These are phyloP conservation scores for Halcyon chelicuti DNA, from an alignment of 2,797 vertebrate species.

Conservation along the genomic window DNA sequence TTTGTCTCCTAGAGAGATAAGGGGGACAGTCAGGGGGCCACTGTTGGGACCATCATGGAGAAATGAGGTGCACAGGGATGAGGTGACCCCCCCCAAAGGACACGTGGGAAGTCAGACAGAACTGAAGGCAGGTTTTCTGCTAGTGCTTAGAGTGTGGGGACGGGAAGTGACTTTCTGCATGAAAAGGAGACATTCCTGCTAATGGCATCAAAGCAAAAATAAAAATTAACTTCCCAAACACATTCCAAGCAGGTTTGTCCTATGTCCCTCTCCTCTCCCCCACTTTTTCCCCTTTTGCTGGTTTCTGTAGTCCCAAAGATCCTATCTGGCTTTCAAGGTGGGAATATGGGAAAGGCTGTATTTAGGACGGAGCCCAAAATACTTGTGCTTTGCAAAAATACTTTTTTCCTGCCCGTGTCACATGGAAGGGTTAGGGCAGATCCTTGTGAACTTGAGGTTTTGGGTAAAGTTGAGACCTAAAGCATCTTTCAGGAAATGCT, in stretches of 20 bases:
- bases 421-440: not conserved
- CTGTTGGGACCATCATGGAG: accelerated
- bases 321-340: not conserved
- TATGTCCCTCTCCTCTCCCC: not conserved
- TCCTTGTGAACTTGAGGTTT: not conserved
- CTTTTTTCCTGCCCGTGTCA: not conserved
- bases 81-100: not conserved
- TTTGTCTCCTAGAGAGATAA: not conserved
- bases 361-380: not conserved
- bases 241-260: not conserved
- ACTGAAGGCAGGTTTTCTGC: not conserved
- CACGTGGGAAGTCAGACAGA: not conserved
- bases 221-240: not conserved
- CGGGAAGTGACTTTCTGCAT: not conserved
- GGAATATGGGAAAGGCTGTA: not conserved
- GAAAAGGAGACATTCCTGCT: not conserved
- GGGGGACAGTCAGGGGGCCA: accelerated
- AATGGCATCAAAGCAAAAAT: not conserved
- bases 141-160: not conserved
- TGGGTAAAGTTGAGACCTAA: not conserved
- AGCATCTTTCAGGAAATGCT: not conserved
- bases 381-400: not conserved
- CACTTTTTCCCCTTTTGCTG: not conserved
- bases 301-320: not conserved
- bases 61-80: accelerated